Base-by-base conservation (phyloP, 1,140 invertebrate genomes). In the Helicoverpa zea region DNA sequence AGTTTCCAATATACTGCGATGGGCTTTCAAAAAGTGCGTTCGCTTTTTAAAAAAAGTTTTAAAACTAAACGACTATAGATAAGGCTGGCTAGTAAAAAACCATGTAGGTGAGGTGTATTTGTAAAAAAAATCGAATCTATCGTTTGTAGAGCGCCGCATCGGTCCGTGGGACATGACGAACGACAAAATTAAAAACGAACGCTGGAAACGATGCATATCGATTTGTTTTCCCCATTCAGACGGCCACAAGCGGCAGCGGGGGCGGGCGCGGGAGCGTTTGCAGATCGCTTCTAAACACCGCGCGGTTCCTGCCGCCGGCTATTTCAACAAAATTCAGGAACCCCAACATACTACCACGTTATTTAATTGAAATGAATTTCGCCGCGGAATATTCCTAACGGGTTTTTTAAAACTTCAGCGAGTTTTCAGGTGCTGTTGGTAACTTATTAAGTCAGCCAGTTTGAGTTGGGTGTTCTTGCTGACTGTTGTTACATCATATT, bases 101-200 rank as follows among this genome's bases (percentile, higher is more conserved):
- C 23, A 18, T 51, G 47, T 49, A 18, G 18, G 56, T 58, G 56
- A 58, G 18, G 56, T 72, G 12, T 76, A 29, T 63, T 51, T 63
- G 56, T 23, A 61, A 59, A 76, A 72, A 59, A 72, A 51, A 61
- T 63, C 56, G 61, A 76, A 63, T 76, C 56, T 63, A 76, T 59
- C 58, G 73, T 51, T 76, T 76, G 43, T 76, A 75, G n/a, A 75
- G 29, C 58, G 35, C 12, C 29, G 61, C 35, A 68, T 56, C 61
- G 61, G n/a, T 16, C 61, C 16, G 63, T 43, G 29, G 47, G 51
- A 52, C 51, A 70, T 58, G 76, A 59, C 51, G 54, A 56, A 54
- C 76, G 61, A 43, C 61, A 54, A 73, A 83, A 81, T 83, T 81
- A 83, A 83, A 83, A 83, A 74, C 74, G 73, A 73, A 56, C 56